Evolutionary conservation across 92 coral and sea anemone genomes (phyloP).

Genomic region (Siderastrea siderea): DNA sequence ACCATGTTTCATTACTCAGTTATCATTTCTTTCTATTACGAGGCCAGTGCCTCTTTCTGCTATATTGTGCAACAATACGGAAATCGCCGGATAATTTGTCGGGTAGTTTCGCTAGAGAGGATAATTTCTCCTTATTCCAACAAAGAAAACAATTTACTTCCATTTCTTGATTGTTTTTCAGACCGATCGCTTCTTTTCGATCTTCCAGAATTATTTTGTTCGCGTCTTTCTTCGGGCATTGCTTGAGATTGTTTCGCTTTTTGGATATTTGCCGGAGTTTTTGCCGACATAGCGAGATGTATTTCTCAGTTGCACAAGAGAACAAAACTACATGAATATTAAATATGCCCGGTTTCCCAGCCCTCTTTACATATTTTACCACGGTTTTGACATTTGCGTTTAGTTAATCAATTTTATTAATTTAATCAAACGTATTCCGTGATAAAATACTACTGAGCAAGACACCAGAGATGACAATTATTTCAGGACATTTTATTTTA

Average conservation of each 20-base stretch:
- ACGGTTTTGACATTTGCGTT: slow-evolving; percentile 20
- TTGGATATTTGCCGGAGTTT: background rate
- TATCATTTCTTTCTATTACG: no score
- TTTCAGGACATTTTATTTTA: no score
- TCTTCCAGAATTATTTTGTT: background rate
- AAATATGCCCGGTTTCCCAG: background rate
- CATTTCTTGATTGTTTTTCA: background rate
- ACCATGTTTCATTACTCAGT: no score
- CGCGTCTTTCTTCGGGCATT: background rate
- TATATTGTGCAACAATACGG: no score
- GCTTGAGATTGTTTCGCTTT: background rate
- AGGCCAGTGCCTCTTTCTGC: no score
- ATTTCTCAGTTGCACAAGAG: background rate
- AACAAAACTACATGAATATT: background rate
- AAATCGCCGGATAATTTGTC: no score
- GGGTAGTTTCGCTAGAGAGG: no score
- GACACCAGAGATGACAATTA: background rate
- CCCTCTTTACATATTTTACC: slow-evolving; percentile 13
- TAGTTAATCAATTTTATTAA: background rate
- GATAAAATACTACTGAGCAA: background rate
- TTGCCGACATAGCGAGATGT: slow-evolving; percentile 14
- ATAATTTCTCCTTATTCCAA: background rate
- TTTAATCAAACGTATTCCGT: slow-evolving; percentile 12
- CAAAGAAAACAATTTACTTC: background rate
- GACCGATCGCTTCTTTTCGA: background rate